phyloP scores from a whole-genome alignment of 2,797 vertebrate genomes.

The Spondyliosoma cantharus region DNA sequence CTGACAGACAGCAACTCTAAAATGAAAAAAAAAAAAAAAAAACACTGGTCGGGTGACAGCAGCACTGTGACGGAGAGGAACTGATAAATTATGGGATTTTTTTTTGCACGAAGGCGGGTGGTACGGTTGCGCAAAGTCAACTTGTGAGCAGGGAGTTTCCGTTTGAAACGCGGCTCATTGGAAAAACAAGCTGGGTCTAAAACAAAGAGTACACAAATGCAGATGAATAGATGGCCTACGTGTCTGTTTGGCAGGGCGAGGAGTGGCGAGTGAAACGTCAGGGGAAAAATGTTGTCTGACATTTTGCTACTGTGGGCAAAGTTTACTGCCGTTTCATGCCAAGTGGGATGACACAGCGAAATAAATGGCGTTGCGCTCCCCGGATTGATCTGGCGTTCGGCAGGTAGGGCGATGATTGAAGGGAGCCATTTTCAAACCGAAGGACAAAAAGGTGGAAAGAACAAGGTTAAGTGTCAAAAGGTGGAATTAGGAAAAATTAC shows the following conservation, averaged over 20 bases:
- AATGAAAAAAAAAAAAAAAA: not conserved
- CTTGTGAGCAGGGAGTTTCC: constrained; percentile 69
- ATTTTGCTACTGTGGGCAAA: constrained; percentile 51
- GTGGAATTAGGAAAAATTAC: not conserved
- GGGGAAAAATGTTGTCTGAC: constrained; percentile 49
- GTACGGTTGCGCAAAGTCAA: constrained; percentile 71
- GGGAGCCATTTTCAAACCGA: constrained; percentile 3
- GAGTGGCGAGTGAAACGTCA: constrained; percentile 60
- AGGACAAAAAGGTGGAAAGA: not conserved
- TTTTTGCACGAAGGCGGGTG: constrained; percentile 48
- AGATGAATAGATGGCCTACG: constrained; percentile 60
- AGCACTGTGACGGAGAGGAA: constrained; percentile 21
- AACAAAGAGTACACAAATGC: constrained; percentile 63
- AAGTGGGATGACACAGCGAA: not conserved
- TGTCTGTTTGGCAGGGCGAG: constrained; percentile 53
- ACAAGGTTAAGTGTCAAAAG: constrained; percentile 7
- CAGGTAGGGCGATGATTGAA: not conserved
- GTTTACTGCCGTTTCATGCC: constrained; percentile 38
- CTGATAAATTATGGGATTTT: constrained; percentile 61
- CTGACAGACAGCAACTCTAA: constrained; percentile 2
- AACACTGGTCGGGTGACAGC: constrained; percentile 32
- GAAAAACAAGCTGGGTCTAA: constrained; percentile 67
- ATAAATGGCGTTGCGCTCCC: not conserved
- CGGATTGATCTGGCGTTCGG: constrained; percentile 5
- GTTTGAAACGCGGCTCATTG: constrained; percentile 55